phyloP scores from a whole-genome alignment of 2,888 invertebrate species.

The Dasypolia templi region DNA sequence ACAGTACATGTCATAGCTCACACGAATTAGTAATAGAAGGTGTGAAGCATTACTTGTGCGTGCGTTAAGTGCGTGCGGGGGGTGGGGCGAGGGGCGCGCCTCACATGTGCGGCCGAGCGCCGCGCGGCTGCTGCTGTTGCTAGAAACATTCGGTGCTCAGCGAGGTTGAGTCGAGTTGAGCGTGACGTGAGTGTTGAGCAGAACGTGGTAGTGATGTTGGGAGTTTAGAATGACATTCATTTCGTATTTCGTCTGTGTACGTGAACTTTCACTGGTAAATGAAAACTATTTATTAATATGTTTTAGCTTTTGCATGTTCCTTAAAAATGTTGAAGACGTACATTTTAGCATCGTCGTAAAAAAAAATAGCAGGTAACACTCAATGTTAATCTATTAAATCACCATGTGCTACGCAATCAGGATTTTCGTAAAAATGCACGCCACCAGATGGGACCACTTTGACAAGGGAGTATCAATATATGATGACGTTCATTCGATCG shows the following conservation, averaged over 20 bases:
- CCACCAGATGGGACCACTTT: too few species aligned
- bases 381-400: too few species aligned
- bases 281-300: too few species aligned
- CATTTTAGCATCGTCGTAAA: too few species aligned
- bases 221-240: neutral
- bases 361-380: too few species aligned
- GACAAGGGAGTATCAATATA: too few species aligned
- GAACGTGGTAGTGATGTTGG: neutral
- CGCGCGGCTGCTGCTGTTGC: constrained; percentile 82
- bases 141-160: constrained; percentile 69
- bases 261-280: too few species aligned
- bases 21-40: constrained; percentile 69
- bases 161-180: constrained; percentile 16
- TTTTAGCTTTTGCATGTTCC: too few species aligned
- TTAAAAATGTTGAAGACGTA: too few species aligned
- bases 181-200: constrained; percentile 9
- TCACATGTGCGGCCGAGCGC: constrained; percentile 82
- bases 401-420: too few species aligned
- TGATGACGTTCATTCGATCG: too few species aligned
- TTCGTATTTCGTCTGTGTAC: neutral
- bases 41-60: constrained; percentile 78
- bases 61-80: constrained; percentile 61
- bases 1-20: constrained; percentile 37
- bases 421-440: too few species aligned
- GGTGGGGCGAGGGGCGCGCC: constrained; percentile 39